phyloP scores from a whole-genome alignment of 2,797 vertebrate genomes.

The Natrix natrix region DNA sequence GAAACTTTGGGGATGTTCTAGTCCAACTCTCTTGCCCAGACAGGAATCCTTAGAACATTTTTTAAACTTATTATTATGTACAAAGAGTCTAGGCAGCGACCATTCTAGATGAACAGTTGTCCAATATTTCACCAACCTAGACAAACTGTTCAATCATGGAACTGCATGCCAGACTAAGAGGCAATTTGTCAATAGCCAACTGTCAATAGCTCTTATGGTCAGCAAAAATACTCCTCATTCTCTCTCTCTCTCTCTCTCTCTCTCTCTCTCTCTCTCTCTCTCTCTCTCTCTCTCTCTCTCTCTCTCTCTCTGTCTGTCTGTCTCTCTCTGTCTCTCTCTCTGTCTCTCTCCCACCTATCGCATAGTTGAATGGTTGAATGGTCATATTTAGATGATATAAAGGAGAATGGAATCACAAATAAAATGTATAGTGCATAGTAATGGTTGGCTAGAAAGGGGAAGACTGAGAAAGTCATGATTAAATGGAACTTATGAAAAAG shows the following conservation, averaged over 20 bases:
- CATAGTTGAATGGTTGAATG: background rate
- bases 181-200: background rate
- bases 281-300: too few relatives aligned
- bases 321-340: too few relatives aligned
- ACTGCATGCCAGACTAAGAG: background rate
- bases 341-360: background rate
- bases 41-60: background rate
- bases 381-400: background rate
- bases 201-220: background rate
- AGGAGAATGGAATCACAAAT: background rate
- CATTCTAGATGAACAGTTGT: background rate
- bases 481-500: background rate
- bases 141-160: background rate
- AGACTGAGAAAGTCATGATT: background rate
- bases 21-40: background rate
- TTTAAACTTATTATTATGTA: background rate
- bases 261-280: too few relatives aligned
- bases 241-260: too few relatives aligned
- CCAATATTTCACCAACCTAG: background rate
- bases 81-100: background rate
- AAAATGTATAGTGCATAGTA: background rate
- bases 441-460: background rate
- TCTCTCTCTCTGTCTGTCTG: too few relatives aligned
- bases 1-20: background rate
- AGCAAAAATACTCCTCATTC: background rate